Percentiles rank a stretch among this genome's conserved stretches.
Conservation (phyloP, 2,888 invertebrate species). For the Panzeria rudis region DNA sequence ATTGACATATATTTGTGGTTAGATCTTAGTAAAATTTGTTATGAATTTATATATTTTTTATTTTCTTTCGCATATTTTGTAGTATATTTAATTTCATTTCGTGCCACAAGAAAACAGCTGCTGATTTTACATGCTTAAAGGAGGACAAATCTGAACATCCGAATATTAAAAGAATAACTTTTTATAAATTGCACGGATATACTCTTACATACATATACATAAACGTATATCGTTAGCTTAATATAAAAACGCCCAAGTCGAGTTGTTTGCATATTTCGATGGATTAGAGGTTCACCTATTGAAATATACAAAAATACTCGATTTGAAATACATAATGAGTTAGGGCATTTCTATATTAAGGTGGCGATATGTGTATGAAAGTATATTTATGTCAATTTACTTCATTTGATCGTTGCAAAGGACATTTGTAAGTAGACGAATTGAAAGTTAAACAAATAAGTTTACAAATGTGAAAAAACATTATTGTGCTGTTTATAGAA, state of each 20-base stretch:
- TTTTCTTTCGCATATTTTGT: constrained; percentile 12
- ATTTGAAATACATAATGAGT: too few relatives aligned
- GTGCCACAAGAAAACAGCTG: constrained; percentile 55
- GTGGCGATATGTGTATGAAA: too few relatives aligned
- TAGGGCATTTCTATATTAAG: too few relatives aligned
- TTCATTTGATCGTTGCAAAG: background rate
- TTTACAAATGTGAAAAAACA: background rate
- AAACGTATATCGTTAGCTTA: too few relatives aligned
- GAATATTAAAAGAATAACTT: background rate
- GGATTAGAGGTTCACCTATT: too few relatives aligned
- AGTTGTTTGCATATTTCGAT: too few relatives aligned
- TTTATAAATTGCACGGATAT: background rate
- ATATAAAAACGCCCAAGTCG: too few relatives aligned
- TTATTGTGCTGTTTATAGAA: too few relatives aligned
- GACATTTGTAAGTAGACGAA: background rate
- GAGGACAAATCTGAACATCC: constrained; percentile 21
- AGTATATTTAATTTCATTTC: constrained; percentile 16
- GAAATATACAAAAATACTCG: too few relatives aligned
- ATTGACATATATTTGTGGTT: constrained; percentile 70
- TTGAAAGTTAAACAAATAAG: background rate
- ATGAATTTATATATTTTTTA: constrained; percentile 50
- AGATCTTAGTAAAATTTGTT: constrained; percentile 51
- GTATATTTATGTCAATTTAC: background rate
- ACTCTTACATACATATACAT: background rate
- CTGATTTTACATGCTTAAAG: constrained; percentile 48